Base-by-base conservation (phyloP, 2,113 vertebrate species). In the Fulmarus glacialis region DNA sequence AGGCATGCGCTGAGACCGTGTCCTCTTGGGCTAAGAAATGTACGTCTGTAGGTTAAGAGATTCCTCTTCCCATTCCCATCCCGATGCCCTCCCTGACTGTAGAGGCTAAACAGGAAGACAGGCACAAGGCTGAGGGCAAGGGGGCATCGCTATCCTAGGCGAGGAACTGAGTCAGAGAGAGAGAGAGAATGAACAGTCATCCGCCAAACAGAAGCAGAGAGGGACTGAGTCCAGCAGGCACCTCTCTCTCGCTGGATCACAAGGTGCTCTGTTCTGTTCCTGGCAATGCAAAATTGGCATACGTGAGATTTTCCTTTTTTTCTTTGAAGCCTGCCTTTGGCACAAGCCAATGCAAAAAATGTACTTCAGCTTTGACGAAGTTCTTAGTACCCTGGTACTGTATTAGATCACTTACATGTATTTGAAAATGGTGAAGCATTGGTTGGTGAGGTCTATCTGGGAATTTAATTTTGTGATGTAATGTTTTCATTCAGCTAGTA, bases 271-370 rank as follows among this genome's bases (percentile, higher is more conserved):
- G 5, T 70, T 90, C 38, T 47, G 82, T 88, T 93, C 48, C 45
- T 83, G 59, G n/a, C 63, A 74, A 26, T 23, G 24, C 47, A 67
- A 13, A 88, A 70, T 32, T 72, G 58, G 16, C 60, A 48, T 73
- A 70, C n/a, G 88, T 64, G 55, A 68, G 32, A 38, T 85, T 87
- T 96, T 87, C 17, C 29, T 80, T 72, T 23, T 94, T 89, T 91
- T 66, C 70, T 87, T 82, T 88, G 78, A 90, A 93, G 23, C 24
- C 22, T 90, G 62, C 9, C 38, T 83, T 94, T 90, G 40, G 78
- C 34, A 48, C 12, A 67, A 78, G 32, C 36, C n/a, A 83, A 3
- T 70, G 47, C 48, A 64, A 95, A 90, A 90, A 92, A 78, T 86
- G 48, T 2, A 30, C 18, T 78, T 82, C 1, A 2, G 19, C 58